phyloP scores from a whole-genome alignment of 2,888 invertebrate species.

The Dasypolia templi region DNA sequence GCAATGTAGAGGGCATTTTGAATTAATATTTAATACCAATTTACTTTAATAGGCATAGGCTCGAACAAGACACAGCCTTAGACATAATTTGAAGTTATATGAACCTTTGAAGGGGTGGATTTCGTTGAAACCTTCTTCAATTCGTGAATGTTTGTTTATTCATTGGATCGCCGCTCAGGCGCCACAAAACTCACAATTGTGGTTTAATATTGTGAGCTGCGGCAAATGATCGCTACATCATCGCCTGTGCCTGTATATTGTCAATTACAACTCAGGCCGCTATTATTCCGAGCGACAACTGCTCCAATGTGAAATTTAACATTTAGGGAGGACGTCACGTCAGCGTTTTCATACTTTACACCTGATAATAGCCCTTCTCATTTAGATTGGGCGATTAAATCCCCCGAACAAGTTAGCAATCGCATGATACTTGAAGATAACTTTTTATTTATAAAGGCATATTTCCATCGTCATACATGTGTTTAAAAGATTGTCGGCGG shows the following conservation, averaged over 20 bases:
- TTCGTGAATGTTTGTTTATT: conserved; percentile 74
- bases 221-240: conserved; percentile 50
- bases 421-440: conserved; percentile 21
- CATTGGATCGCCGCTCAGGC: conserved; percentile 62
- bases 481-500: conserved; percentile 46
- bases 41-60: not conserved
- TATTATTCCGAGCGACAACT: conserved; percentile 59
- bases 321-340: conserved; percentile 63
- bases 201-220: conserved; percentile 55
- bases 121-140: conserved; percentile 65
- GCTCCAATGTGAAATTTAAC: conserved; percentile 63
- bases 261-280: conserved; percentile 27
- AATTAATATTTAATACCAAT: conserved; percentile 23
- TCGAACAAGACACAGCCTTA: conserved; percentile 7
- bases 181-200: conserved; percentile 61
- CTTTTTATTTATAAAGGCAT: conserved; percentile 21
- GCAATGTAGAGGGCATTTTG: not conserved
- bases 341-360: conserved; percentile 65
- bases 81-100: conserved; percentile 28
- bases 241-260: conserved; percentile 19
- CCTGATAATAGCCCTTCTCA: conserved; percentile 56
- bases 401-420: conserved; percentile 23
- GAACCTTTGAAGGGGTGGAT: conserved; percentile 23
- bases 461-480: conserved; percentile 20
- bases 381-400: conserved; percentile 42